Evolutionary conservation across 2,113 vertebrate species (phyloP), one percentile per base, ranked within the genome.

Genomic region (Heptranchias perlo): DNA sequence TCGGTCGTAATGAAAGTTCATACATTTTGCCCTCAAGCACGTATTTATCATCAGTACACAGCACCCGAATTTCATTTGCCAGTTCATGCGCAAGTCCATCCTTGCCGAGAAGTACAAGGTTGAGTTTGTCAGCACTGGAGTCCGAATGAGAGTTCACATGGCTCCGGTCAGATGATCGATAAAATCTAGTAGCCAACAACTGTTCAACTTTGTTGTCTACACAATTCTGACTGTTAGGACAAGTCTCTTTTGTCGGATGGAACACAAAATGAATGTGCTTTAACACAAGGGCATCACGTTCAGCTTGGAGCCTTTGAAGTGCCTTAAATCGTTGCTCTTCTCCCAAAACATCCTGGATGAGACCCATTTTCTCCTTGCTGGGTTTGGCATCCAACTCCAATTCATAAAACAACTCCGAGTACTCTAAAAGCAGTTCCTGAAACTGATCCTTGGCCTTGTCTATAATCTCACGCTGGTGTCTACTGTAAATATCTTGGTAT

Each of bases 191-290:
- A 86, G 97, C 97, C 64, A 99, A 96, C n/a, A 98, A 97, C 62
- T 99, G 99, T 97, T 99, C 99, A 1, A 99, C 97, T 96, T 98
- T 98, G 54, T 98, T 98, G 96, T 99, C 99, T 1, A 98, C 97
- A 96, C 99, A 99, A 1, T 97, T 96, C 0, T 97, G 98, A 96
- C 98, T 99, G 97, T 98, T 98, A 0, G 99, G 99, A 6, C 99
- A 99, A 0, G 99, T 99, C 16, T 99, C 99, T 97, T 99, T 99
- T 0, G 98, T 99, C 0, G 99, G 99, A 97, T 99, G 99, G 97
- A 99, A 99, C 3, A 99, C 99, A 84, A 99, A 99, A 97, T 99
- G 99, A 96, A 99, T 99, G 97, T 99, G 99, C 97, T 99, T 99
- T n/a, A 99, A 97, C 49, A 99, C 98, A 0, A 99, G 98, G 31